Conservation (phyloP, 1,140 invertebrate species). For the Anthonomus grandis region DNA sequence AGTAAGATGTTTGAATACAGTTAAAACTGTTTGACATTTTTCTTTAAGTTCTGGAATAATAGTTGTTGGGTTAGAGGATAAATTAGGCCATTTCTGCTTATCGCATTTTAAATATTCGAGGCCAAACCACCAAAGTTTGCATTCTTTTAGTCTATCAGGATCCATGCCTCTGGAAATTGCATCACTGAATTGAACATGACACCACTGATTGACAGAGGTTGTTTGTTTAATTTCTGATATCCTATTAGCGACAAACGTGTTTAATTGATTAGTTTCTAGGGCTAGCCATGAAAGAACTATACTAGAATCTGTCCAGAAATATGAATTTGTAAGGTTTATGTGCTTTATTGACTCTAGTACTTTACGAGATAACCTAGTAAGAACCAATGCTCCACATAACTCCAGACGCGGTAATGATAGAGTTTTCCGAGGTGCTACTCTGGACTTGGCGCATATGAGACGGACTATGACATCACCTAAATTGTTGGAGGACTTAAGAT, state of each 20-base stretch:
- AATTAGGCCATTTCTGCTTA: too few relatives aligned
- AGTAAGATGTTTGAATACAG: too few relatives aligned
- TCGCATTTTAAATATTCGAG: slow-evolving; percentile 18
- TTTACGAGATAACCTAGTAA: slow-evolving; percentile 21
- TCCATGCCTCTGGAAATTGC: slow-evolving; percentile 47
- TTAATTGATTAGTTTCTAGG: slow-evolving; percentile 27
- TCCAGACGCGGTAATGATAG: slow-evolving; percentile 36
- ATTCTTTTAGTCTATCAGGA: slow-evolving; percentile 27
- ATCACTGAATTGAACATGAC: slow-evolving; percentile 44
- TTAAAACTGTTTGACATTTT: too few relatives aligned
- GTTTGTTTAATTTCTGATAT: slow-evolving; percentile 42
- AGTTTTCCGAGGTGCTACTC: slow-evolving; percentile 39
- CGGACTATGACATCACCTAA: too few relatives aligned
- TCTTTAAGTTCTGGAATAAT: too few relatives aligned
- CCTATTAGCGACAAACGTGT: slow-evolving; percentile 44
- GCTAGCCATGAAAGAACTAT: slow-evolving; percentile 42
- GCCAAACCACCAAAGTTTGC: slow-evolving; percentile 45
- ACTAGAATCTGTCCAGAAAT: slow-evolving; percentile 49
- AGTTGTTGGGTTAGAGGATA: too few relatives aligned
- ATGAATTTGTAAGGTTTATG: slow-evolving; percentile 9
- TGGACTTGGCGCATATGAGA: slow-evolving; percentile 39
- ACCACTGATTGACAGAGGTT: slow-evolving; percentile 36
- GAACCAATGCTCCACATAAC: slow-evolving; percentile 28
- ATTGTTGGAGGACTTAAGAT: too few relatives aligned
- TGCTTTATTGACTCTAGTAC: slow-evolving; percentile 15